Conservation (phyloP, 53 echinoderm and acorn worm genomes). For the Astropecten irregularis region DNA sequence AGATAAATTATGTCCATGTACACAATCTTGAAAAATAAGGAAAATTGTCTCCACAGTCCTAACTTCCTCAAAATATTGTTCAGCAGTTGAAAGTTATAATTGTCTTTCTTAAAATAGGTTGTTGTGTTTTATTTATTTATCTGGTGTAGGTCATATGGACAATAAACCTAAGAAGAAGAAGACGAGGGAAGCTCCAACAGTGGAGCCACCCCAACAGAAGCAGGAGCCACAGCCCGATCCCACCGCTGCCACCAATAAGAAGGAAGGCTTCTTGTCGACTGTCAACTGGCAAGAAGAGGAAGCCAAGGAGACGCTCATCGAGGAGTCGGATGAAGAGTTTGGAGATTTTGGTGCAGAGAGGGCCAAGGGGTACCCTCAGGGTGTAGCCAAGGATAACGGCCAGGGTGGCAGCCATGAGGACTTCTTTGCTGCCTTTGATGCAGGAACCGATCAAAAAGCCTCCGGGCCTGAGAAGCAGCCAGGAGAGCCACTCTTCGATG, state of each 20-base stretch:
- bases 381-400: not conserved
- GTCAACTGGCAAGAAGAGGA: conserved; percentile 67
- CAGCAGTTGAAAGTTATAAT: too few relatives aligned
- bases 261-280: conserved; percentile 54
- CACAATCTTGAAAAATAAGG: too few relatives aligned
- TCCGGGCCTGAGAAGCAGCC: not conserved
- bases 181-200: conserved; percentile 45
- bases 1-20: too few relatives aligned
- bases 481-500: conserved; percentile 66
- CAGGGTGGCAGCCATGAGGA: not conserved
- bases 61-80: too few relatives aligned
- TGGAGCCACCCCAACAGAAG: not conserved
- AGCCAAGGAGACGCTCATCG: conserved; percentile 57
- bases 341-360: conserved; percentile 71
- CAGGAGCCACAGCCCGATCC: conserved; percentile 39
- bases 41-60: too few relatives aligned
- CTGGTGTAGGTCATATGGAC: conserved; percentile 75
- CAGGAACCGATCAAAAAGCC: not conserved
- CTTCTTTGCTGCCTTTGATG: conserved; percentile 25
- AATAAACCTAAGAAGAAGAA: conserved; percentile 70
- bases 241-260: conserved; percentile 34
- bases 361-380: not conserved
- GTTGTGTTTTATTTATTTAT: conserved; percentile 1
- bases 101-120: not conserved
- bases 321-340: conserved; percentile 84